Percentiles rank a stretch among this genome's conserved stretches.
Evolutionary conservation across 37 sponge, comb jelly and placozoan species (phyloP).

Genomic region (Axinella damicornis): DNA sequence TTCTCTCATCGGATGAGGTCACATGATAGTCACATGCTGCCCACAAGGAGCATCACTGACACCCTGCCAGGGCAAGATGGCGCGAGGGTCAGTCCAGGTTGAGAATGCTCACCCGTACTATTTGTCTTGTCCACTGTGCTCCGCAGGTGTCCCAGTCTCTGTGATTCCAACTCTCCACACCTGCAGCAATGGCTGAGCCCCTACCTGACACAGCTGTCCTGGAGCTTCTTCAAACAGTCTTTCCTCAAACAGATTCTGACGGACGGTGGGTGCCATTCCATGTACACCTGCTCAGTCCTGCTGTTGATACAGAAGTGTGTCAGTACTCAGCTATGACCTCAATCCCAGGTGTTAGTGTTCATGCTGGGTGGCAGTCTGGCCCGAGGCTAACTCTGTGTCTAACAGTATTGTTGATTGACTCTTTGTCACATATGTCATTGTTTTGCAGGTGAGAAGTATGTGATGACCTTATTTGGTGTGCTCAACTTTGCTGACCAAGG

Average conservation of each 20-base stretch:
- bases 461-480: slow-evolving; percentile 93
- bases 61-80: slow-evolving; percentile 45
- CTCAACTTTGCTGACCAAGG: slow-evolving; percentile 95
- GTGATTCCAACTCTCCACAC: too few species aligned
- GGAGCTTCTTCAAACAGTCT: slow-evolving; percentile 91
- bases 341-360: slow-evolving; percentile 11
- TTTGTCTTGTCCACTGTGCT: too few species aligned
- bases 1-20: slow-evolving; percentile 28
- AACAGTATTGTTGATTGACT: background rate
- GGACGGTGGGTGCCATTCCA: slow-evolving; percentile 79
- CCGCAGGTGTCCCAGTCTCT: too few species aligned
- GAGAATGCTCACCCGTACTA: too few species aligned
- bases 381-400: too few species aligned
- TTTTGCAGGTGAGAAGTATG: slow-evolving; percentile 86
- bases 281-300: background rate
- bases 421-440: background rate
- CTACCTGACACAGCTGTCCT: slow-evolving; percentile 34
- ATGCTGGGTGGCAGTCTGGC: background rate
- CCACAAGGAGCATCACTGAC: slow-evolving; percentile 45
- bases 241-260: slow-evolving; percentile 95
- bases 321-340: background rate
- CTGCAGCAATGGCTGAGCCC: slow-evolving; percentile 17
- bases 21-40: slow-evolving; percentile 32
- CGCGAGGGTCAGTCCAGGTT: background rate
- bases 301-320: too few species aligned